phyloP scores from a whole-genome alignment of 2,888 invertebrate species.

The Lepetodrilus schrolli region DNA sequence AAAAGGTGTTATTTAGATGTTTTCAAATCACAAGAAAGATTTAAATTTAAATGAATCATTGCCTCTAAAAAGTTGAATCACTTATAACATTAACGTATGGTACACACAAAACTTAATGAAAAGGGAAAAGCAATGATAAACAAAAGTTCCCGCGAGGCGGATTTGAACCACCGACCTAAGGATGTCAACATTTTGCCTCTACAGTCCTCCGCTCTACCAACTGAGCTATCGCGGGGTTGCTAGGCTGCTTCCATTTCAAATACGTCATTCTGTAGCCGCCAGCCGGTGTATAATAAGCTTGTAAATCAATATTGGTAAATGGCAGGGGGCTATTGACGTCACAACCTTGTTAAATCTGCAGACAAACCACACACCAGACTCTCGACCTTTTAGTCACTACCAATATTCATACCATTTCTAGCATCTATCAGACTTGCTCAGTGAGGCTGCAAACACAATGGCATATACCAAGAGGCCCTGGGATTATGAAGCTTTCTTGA shows the following conservation, averaged over 20 bases:
- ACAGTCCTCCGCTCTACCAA: slow-evolving; percentile 27
- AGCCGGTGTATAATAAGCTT: background rate
- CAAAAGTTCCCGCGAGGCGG: slow-evolving; percentile 20
- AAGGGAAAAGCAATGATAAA: background rate
- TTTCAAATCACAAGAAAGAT: background rate
- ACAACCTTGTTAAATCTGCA: no score
- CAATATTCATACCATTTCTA: background rate
- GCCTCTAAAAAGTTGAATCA: background rate
- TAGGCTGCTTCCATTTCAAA: background rate
- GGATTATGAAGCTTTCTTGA: no score
- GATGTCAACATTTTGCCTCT: background rate
- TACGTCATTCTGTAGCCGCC: background rate
- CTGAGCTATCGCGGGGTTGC: slow-evolving; percentile 20
- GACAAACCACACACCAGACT: no score
- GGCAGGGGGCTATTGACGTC: slow-evolving; percentile 1
- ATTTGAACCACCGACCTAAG: slow-evolving; percentile 24
- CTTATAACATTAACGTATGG: background rate
- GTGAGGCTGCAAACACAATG: no score
- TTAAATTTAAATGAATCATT: background rate
- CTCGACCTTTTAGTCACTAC: no score
- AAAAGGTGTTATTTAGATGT: background rate
- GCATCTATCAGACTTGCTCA: no score
- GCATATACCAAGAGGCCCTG: no score
- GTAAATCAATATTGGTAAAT: background rate
- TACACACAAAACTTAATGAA: background rate